These are phyloP conservation scores for Oriolus oriolus DNA, from an alignment of 2,113 vertebrate species.

Conservation along the genomic window DNA sequence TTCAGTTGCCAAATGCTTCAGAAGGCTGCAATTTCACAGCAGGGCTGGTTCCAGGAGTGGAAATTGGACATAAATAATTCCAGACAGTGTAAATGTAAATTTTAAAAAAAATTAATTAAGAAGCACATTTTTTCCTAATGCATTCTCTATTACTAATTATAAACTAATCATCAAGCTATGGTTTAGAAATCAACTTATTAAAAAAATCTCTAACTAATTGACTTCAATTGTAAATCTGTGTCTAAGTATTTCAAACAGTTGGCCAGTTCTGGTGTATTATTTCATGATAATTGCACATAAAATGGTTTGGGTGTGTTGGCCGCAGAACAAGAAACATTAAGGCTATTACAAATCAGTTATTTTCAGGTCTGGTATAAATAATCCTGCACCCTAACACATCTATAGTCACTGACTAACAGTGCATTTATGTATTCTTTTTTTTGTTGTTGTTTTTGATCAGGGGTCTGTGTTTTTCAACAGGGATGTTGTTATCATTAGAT, in stretches of 20 bases:
- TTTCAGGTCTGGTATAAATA: neutral
- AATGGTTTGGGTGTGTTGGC: slow-evolving; percentile 27
- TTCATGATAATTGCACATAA: slow-evolving; percentile 47
- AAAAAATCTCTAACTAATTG: slow-evolving; percentile 43
- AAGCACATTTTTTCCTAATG: neutral
- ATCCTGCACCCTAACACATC: neutral
- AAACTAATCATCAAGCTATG: neutral
- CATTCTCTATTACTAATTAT: neutral
- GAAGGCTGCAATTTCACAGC: slow-evolving; percentile 37
- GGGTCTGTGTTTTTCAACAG: neutral
- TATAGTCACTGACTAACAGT: neutral
- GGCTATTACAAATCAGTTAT: neutral
- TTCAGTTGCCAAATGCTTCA: slow-evolving; percentile 27
- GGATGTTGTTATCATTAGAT: neutral
- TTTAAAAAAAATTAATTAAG: neutral
- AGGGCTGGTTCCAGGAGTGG: slow-evolving; percentile 18
- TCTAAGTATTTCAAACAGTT: slow-evolving; percentile 42
- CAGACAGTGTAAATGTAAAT: neutral
- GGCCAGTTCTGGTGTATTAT: slow-evolving; percentile 45
- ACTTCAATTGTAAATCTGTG: slow-evolving; percentile 26
- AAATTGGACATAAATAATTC: slow-evolving; percentile 41
- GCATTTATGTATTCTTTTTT: neutral
- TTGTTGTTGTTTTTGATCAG: neutral
- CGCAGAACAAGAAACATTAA: neutral
- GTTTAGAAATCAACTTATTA: slow-evolving; percentile 18